Evolutionary conservation across 2,888 invertebrate genomes (phyloP), one percentile per base, ranked within the genome.

Genomic region (Blera fallax): DNA sequence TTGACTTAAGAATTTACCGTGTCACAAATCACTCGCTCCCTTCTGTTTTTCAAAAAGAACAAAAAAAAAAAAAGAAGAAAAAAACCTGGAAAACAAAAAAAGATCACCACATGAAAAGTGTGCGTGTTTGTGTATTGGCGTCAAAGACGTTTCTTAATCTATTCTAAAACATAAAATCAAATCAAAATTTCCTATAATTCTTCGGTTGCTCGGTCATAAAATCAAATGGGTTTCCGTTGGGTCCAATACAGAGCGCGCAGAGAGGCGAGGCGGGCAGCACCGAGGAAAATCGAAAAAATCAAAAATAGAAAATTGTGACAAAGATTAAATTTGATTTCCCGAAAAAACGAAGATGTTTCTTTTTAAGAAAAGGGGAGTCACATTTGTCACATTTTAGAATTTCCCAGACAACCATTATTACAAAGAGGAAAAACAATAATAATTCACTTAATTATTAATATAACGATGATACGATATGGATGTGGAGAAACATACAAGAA

Each of bases 121-220:
- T 65, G 65, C 60, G 81, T 60, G 76, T 76, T 34, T 76, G 27
- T 70, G 70, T 80, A 76, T 76, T 67, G 85, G 77, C 85, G 85
- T 85, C 85, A 85, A 81, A 85, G 77, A 77, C 76, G 65, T 85
- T 72, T 82, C 87, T 87, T 82, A 87, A 87, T 87, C 87, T 87
- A 77, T 87, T 87, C 87, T 78, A 87, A 87, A 87, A 87, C 87
- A 87, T 87, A 87, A 87, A 87, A 87, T 87, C 87, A 82, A 87
- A 87, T 87, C 77, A 87, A 87, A 87, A 78, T 81, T 85, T 81
- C 76, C 85, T 85, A 85, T 85, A 85, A 85, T 85, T 85, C 85
- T 85, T 85, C 85, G 72, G 85, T 81, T 72, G 76, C 81, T 85
- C 78, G 77, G 82, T 78, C 87, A 82, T 87, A 87, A 87, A 87